Percentiles rank a stretch among this genome's conserved stretches.
These are phyloP conservation scores for Lanius collurio DNA, from an alignment of 2,113 vertebrate species.

Conservation along the genomic window DNA sequence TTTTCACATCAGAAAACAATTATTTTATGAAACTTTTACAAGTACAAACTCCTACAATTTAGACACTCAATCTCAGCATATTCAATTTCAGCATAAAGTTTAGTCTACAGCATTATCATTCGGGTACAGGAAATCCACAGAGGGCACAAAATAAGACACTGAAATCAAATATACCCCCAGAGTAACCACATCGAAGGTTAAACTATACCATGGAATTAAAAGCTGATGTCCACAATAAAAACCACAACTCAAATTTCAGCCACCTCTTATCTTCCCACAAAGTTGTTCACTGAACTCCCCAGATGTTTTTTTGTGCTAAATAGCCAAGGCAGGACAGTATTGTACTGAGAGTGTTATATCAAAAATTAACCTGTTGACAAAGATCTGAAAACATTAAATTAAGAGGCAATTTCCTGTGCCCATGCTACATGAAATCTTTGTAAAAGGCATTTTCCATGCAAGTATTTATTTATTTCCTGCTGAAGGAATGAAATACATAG, in stretches of 20 bases:
- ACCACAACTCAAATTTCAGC: not conserved
- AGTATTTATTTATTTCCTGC: not conserved
- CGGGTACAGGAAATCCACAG: not conserved
- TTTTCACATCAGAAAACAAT: not conserved
- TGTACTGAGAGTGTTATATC: not conserved
- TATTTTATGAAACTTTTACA: not conserved
- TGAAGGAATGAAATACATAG: not conserved
- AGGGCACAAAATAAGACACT: not conserved
- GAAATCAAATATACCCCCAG: not conserved
- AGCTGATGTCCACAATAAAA: not conserved
- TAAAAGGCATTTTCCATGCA: not conserved
- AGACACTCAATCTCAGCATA: not conserved
- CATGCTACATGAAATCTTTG: not conserved
- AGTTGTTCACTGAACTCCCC: not conserved
- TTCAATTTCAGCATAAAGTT: not conserved
- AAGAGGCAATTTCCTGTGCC: not conserved
- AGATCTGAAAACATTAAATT: not conserved
- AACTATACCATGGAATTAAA: not conserved
- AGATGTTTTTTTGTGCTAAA: not conserved
- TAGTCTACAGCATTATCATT: not conserved
- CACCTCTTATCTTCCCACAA: not conserved
- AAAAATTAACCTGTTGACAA: slow-evolving; percentile 1
- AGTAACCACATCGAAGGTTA: not conserved
- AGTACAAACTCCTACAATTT: not conserved
- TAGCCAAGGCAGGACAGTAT: not conserved